phyloP scores from a whole-genome alignment of 1,140 invertebrate genomes.

The Heliconius nattereri region DNA sequence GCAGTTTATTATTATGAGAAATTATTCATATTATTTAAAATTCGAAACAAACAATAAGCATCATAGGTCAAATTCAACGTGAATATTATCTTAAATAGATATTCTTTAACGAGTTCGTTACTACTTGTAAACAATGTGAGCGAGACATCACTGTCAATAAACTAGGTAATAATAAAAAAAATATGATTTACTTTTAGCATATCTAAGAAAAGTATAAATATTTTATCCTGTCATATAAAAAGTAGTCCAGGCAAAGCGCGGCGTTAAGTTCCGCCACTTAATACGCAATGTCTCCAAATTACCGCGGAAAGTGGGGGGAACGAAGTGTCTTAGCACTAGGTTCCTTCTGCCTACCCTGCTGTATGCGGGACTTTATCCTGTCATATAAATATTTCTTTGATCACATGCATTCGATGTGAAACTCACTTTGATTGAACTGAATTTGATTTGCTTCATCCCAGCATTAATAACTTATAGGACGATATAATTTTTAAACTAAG shows the following conservation, averaged over 20 bases:
- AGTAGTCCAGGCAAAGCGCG: background rate
- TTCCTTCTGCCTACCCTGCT: no score
- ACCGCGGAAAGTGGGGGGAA: no score
- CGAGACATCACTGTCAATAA: no score
- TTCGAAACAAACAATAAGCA: background rate
- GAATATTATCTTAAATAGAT: background rate
- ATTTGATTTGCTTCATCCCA: background rate
- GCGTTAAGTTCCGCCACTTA: no score
- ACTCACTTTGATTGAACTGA: conserved; percentile 1
- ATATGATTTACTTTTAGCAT: background rate
- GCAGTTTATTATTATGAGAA: no score
- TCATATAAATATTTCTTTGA: background rate
- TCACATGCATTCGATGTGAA: background rate
- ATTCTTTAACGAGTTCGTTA: conserved; percentile 9
- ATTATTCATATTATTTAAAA: background rate
- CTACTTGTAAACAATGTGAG: background rate
- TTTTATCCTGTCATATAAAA: background rate
- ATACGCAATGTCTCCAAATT: no score
- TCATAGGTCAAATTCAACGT: conserved; percentile 5
- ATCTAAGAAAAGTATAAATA: background rate
- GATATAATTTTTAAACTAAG: background rate
- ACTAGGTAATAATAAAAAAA: no score
- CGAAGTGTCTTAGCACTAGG: no score
- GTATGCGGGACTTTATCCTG: background rate
- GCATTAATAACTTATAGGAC: background rate